Evolutionary conservation across 1,140 invertebrate species (phyloP).

Genomic region (Diprion similis): DNA sequence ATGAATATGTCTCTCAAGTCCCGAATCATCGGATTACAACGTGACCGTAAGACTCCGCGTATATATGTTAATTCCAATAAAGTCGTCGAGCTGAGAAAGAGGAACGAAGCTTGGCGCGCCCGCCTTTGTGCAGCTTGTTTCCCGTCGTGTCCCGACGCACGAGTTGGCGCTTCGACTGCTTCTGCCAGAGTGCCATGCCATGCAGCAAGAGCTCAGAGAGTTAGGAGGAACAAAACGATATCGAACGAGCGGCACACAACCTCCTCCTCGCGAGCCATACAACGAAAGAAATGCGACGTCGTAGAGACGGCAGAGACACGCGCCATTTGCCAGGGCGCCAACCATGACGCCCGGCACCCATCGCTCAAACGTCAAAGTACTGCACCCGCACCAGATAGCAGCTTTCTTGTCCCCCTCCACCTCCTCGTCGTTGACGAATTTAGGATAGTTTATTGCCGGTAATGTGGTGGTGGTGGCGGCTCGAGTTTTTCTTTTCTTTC

Average conservation of each 20-base stretch:
- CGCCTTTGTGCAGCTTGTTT: not conserved
- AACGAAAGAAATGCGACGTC: not conserved
- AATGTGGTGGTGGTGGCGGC: slow-evolving; percentile 3
- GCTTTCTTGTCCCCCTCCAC: slow-evolving; percentile 19
- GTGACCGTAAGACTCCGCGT: too few relatives aligned
- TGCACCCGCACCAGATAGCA: slow-evolving; percentile 20
- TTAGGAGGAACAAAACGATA: not conserved
- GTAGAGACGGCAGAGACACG: slow-evolving; percentile 31
- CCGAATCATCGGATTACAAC: too few relatives aligned
- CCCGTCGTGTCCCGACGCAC: not conserved
- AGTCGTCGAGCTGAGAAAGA: too few relatives aligned
- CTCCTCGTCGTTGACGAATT: not conserved
- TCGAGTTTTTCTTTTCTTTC: slow-evolving; percentile 5
- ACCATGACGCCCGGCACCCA: slow-evolving; percentile 38
- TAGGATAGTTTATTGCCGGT: slow-evolving; percentile 9
- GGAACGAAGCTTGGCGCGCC: too few relatives aligned
- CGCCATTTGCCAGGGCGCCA: slow-evolving; percentile 42
- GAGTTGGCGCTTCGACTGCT: not conserved
- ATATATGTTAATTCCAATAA: too few relatives aligned
- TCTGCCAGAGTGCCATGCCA: not conserved
- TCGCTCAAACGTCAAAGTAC: slow-evolving; percentile 17
- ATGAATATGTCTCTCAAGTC: too few relatives aligned
- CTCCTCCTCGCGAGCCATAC: not conserved
- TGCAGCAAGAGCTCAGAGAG: not conserved
- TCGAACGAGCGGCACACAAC: not conserved